Conservation (phyloP, 2,113 vertebrate species). For the Chaetops frenatus region DNA sequence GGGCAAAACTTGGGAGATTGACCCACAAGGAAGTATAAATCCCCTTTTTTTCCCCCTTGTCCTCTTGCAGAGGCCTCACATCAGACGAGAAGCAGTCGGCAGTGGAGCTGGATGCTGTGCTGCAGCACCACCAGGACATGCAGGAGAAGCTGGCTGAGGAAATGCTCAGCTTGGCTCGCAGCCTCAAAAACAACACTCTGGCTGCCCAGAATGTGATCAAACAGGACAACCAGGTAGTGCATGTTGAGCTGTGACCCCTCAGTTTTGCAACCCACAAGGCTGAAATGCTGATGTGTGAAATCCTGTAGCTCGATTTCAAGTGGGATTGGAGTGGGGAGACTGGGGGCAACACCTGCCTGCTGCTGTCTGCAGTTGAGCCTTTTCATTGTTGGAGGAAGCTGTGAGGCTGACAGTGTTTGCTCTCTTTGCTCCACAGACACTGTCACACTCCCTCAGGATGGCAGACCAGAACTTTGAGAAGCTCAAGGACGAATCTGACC, state of each 20-base stretch:
- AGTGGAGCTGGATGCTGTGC: slow-evolving; percentile 84
- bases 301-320: neutral
- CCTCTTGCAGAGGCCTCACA: slow-evolving; percentile 60
- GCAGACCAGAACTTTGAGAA: slow-evolving; percentile 95
- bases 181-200: slow-evolving; percentile 92
- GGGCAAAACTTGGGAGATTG: neutral
- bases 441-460: slow-evolving; percentile 89
- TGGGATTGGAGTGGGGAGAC: neutral
- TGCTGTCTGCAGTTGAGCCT: neutral
- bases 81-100: slow-evolving; percentile 85
- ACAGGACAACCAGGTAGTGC: slow-evolving; percentile 92
- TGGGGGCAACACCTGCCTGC: neutral
- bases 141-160: slow-evolving; percentile 97
- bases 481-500: slow-evolving; percentile 90
- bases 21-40: neutral
- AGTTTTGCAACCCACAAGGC: neutral
- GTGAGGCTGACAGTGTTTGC: neutral
- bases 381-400: neutral
- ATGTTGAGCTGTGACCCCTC: neutral
- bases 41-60: fast-evolving
- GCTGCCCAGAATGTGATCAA: slow-evolving; percentile 95
- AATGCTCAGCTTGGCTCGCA: slow-evolving; percentile 92
- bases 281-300: neutral
- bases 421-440: slow-evolving; percentile 71
- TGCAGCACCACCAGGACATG: slow-evolving; percentile 89